phyloP scores from a whole-genome alignment of 2,888 invertebrate genomes.

The Cosmopolites sordidus region DNA sequence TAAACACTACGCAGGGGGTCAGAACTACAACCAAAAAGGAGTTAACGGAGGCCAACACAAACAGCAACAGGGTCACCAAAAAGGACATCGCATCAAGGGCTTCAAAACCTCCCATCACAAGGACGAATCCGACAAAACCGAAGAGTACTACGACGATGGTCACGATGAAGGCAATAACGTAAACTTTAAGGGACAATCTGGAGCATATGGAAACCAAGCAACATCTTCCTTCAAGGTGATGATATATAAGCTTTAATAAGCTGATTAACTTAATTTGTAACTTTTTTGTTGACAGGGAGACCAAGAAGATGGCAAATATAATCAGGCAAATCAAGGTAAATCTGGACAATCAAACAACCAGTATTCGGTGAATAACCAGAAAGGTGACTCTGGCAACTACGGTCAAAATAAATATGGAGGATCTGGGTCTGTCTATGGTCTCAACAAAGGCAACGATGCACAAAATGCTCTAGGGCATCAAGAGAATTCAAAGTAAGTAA shows the following conservation, averaged over 20 bases:
- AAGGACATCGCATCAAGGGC: slow-evolving; percentile 63
- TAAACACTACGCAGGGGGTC: slow-evolving; percentile 56
- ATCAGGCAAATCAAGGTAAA: slow-evolving; percentile 56
- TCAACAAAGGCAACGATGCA: slow-evolving; percentile 58
- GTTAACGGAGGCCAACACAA: slow-evolving; percentile 56
- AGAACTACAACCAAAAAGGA: slow-evolving; percentile 58
- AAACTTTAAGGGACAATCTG: slow-evolving; percentile 55
- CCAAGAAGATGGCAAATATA: slow-evolving; percentile 56
- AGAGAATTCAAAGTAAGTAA: slow-evolving; percentile 50
- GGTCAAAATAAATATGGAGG: slow-evolving; percentile 58
- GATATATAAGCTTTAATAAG: neutral
- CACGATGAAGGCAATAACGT: slow-evolving; percentile 61
- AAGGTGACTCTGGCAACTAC: slow-evolving; percentile 59
- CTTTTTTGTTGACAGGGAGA: slow-evolving; percentile 45
- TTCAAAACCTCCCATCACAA: slow-evolving; percentile 63
- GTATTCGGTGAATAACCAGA: slow-evolving; percentile 56
- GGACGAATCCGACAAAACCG: slow-evolving; percentile 62
- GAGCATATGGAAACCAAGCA: slow-evolving; percentile 56
- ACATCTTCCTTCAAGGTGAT: slow-evolving; percentile 54
- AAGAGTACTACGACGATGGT: slow-evolving; percentile 62
- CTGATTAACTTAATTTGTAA: neutral
- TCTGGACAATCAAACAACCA: slow-evolving; percentile 57
- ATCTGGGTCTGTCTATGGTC: slow-evolving; percentile 55
- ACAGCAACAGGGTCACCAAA: slow-evolving; percentile 58
- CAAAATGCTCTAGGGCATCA: slow-evolving; percentile 60